Conservation (phyloP, 2,797 vertebrate genomes). For the Parotocinclus haroldoi region DNA sequence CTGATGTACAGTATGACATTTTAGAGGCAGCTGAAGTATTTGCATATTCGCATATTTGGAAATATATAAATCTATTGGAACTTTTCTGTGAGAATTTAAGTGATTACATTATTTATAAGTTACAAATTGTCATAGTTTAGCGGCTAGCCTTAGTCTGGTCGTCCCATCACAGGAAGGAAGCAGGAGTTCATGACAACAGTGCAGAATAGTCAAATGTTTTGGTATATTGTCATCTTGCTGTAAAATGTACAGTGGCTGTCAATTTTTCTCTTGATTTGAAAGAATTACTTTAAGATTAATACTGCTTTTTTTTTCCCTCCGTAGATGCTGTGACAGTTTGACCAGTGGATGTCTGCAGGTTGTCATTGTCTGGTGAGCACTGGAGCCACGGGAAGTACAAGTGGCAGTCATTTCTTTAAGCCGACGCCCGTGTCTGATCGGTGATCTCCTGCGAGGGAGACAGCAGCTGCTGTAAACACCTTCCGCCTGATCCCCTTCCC, state of each 20-base stretch:
- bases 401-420: slow-evolving; percentile 70
- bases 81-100: no score
- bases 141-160: slow-evolving; percentile 37
- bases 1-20: no score
- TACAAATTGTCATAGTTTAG: no score
- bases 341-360: slow-evolving; percentile 80
- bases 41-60: no score
- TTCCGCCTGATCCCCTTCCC: slow-evolving; percentile 60
- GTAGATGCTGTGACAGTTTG: slow-evolving; percentile 89
- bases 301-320: slow-evolving; percentile 27
- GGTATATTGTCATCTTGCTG: no score
- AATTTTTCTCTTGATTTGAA: no score
- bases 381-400: slow-evolving; percentile 53
- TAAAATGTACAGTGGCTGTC: no score
- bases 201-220: slow-evolving; percentile 6
- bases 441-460: slow-evolving; percentile 77
- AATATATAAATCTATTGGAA: no score
- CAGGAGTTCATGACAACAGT: slow-evolving; percentile 38
- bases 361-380: slow-evolving; percentile 67
- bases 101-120: no score
- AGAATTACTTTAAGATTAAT: neutral
- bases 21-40: no score
- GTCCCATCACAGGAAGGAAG: slow-evolving; percentile 50
- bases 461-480: slow-evolving; percentile 73
- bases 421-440: slow-evolving; percentile 62